These are phyloP conservation scores for Thymallus thymallus DNA, from an alignment of 2,113 vertebrate species.

Conservation along the genomic window DNA sequence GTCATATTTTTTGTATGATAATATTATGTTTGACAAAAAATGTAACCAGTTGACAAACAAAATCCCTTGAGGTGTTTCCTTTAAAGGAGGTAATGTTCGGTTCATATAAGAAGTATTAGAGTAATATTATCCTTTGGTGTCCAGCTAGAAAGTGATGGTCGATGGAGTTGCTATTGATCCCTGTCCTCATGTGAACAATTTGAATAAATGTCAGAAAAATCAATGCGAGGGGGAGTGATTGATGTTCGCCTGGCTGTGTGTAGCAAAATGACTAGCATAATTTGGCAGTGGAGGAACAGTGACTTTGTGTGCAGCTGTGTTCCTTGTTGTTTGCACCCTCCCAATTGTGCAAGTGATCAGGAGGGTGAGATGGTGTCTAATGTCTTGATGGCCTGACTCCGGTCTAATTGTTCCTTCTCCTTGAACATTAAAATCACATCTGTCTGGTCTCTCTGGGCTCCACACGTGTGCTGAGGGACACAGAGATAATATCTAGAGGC, in stretches of 20 bases:
- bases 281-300: background rate
- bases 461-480: background rate
- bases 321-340: background rate
- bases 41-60: background rate
- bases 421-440: conserved; percentile 23
- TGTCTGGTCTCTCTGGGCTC: conserved; percentile 19
- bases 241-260: background rate
- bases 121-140: background rate
- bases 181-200: background rate
- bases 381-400: conserved; percentile 4
- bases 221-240: background rate
- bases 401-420: conserved; percentile 21
- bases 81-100: background rate
- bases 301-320: background rate
- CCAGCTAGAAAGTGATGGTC: background rate
- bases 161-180: background rate
- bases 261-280: too few species aligned
- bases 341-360: conserved; percentile 22
- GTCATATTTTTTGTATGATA: background rate
- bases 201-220: conserved; percentile 5
- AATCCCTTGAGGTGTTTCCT: background rate
- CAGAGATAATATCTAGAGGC: background rate
- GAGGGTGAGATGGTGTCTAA: conserved; percentile 26
- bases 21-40: background rate
- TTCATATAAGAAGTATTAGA: background rate